phyloP scores from a whole-genome alignment of 1,140 invertebrate species.

The Drosophila teissieri region DNA sequence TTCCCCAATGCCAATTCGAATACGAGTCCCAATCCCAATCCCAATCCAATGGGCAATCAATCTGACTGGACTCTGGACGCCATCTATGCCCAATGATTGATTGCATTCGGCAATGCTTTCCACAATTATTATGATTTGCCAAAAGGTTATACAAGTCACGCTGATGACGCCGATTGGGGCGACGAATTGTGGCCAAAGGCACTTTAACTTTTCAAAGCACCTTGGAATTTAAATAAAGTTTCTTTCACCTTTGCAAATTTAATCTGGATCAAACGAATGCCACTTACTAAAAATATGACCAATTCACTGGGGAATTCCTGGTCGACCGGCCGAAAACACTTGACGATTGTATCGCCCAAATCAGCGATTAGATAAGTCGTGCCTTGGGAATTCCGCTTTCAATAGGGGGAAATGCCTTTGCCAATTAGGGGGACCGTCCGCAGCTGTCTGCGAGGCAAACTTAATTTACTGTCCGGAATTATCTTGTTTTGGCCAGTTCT shows the following conservation, averaged over 20 bases:
- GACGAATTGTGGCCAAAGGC: background rate
- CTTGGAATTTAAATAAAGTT: background rate
- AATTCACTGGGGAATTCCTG: slow-evolving; percentile 26
- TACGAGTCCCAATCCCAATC: background rate
- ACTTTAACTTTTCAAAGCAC: background rate
- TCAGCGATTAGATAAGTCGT: slow-evolving; percentile 16
- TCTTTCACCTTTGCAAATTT: background rate
- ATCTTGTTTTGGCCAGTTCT: slow-evolving; percentile 27
- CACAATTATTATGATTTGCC: slow-evolving; percentile 33
- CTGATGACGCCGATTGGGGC: background rate
- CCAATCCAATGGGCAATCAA: slow-evolving; percentile 35
- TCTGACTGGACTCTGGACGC: slow-evolving; percentile 22
- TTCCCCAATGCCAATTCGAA: slow-evolving; percentile 5
- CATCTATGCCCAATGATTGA: slow-evolving; percentile 30
- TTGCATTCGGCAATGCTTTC: slow-evolving; percentile 37
- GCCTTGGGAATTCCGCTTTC: slow-evolving; percentile 35
- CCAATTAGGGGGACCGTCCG: slow-evolving; percentile 22
- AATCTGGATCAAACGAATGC: slow-evolving; percentile 1
- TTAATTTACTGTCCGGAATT: slow-evolving; percentile 42
- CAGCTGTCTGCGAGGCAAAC: slow-evolving; percentile 24
- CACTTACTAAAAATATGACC: slow-evolving; percentile 20
- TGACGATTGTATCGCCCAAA: slow-evolving; percentile 7
- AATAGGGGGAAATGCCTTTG: slow-evolving; percentile 14
- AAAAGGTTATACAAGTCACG: slow-evolving; percentile 29
- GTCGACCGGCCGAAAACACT: slow-evolving; percentile 6